Evolutionary conservation across 2,888 invertebrate species (phyloP).

Genomic region (Philonicus albiceps): DNA sequence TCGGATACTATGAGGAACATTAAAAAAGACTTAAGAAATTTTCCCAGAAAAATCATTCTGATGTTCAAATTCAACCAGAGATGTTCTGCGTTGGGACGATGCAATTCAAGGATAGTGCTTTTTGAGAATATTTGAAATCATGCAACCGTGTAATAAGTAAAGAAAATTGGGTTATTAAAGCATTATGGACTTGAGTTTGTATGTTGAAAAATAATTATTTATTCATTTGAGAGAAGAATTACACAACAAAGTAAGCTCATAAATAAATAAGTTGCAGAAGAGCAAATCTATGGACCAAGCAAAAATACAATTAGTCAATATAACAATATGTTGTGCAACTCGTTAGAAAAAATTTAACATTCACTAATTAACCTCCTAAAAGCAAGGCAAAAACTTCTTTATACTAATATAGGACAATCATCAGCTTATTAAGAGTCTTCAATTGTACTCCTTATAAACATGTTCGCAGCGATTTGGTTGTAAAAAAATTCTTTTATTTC

Average conservation of each 20-base stretch:
- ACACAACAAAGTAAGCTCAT: no score
- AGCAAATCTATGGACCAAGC: no score
- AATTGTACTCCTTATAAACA: conserved; percentile 1
- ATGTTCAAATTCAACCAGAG: background rate
- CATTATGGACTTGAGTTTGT: background rate
- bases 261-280: no score
- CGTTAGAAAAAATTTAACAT: background rate
- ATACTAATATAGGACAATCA: background rate
- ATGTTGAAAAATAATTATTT: background rate
- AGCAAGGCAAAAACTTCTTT: background rate
- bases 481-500: conserved; percentile 16
- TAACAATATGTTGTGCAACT: no score
- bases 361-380: background rate
- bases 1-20: background rate
- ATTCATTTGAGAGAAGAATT: background rate
- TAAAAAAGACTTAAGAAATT: background rate
- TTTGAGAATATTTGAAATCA: background rate
- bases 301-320: no score
- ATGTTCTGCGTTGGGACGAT: background rate
- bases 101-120: background rate
- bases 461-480: background rate
- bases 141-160: background rate
- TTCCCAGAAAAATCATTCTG: background rate
- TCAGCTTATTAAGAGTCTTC: background rate
- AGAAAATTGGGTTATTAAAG: background rate